Conservation (phyloP, 2,797 vertebrate species). For the Falco biarmicus region DNA sequence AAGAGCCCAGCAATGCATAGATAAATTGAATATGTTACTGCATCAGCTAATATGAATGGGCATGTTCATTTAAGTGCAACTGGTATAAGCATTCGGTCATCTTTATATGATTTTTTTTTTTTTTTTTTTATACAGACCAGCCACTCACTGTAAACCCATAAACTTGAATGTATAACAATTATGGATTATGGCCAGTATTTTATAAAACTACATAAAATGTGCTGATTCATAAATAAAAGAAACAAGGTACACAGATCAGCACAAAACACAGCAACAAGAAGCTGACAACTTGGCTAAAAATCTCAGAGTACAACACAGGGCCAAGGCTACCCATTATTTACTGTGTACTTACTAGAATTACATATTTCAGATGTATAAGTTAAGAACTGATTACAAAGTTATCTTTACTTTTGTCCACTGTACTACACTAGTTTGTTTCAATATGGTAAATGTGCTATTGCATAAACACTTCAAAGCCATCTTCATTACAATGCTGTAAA, state of each 20-base stretch:
- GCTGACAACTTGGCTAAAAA: conserved; percentile 72
- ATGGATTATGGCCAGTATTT: conserved; percentile 68
- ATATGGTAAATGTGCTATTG: conserved; percentile 62
- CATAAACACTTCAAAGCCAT: conserved; percentile 75
- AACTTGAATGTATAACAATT: conserved; percentile 62
- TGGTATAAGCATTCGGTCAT: conserved; percentile 79
- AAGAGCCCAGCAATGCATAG: conserved; percentile 93
- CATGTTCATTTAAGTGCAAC: conserved; percentile 80
- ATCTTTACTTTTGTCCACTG: conserved; percentile 68
- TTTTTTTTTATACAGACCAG: conserved; percentile 63
- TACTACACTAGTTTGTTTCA: conserved; percentile 65
- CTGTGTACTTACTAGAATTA: conserved; percentile 68
- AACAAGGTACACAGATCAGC: conserved; percentile 72
- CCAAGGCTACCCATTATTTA: conserved; percentile 75
- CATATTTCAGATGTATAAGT: conserved; percentile 46
- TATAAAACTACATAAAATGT: conserved; percentile 65
- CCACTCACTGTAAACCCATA: conserved; percentile 74
- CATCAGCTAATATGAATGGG: conserved; percentile 85
- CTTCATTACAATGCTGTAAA: conserved; percentile 69
- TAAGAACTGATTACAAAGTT: conserved; percentile 51
- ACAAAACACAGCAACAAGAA: conserved; percentile 76
- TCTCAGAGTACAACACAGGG: conserved; percentile 74
- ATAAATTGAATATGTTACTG: conserved; percentile 91
- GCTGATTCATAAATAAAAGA: conserved; percentile 64
- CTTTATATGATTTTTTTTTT: conserved; percentile 47